Base-by-base conservation (phyloP, 2,113 vertebrate genomes). In the Otis tarda region DNA sequence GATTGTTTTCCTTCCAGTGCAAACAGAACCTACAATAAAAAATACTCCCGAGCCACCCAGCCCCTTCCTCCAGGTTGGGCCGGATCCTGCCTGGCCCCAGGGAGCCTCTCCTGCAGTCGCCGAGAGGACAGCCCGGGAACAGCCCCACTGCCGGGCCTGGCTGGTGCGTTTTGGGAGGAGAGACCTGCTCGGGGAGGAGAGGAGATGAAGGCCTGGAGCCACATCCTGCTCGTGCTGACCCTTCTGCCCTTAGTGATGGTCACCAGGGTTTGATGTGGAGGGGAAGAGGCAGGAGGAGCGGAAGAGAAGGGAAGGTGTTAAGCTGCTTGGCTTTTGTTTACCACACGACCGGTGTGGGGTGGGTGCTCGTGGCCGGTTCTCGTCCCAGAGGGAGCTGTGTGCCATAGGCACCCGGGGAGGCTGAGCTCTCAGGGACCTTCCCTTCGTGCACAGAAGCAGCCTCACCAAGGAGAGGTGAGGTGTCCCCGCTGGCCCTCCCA, bases 1-100 rank as follows among this genome's bases (percentile, higher is more conserved):
- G 76, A 83, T 89, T 93, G 89, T 91, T 96, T 96, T 90, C 87
- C 94, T 95, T 92, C 82, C 64, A 81, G 56, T 49, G 75, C 39
- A 18, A 96, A 93, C 1, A 11, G 31, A 93, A 70, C 65, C 83
- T 77, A 43, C 64, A 49, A 68, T 74, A 82, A 94, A 90, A 95
- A 83, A 80, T 81, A 61, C 19, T 70, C 33, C 70, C 20, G 45
- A 73, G 43, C 56, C 77, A 57, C 65, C 55, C 67, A 77, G 35
- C 39, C 14, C 31, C 70, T 87, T 80, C 61, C 57, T 81, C n/a
- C 0, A 4, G 7, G n/a, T 55, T 2, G 0, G 52, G 61, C 25
- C 3, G 0, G 52, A 90, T 85, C 31, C 55, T 79, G 50, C 65
- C 70, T 4, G 3, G 47, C 55, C 30, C 28, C 5, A 2, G 57